Evolutionary conservation across 2,888 invertebrate genomes (phyloP), one percentile per base, ranked within the genome.

Genomic region (Tenodera sinensis): DNA sequence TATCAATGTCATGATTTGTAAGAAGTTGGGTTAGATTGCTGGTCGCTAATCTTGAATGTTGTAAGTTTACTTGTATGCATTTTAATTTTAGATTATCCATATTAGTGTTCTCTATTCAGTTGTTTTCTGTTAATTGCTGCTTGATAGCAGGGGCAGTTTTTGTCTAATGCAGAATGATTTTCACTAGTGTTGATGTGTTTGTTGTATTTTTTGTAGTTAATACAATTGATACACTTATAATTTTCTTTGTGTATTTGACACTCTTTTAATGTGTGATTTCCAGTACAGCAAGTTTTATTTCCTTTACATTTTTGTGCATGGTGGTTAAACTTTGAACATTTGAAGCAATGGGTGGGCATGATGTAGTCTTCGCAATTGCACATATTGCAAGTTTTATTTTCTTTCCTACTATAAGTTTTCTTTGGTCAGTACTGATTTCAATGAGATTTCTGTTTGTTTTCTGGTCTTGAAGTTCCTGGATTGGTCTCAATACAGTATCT

Each of bases 1-100:
- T 89, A 47, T 82, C 28, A 83, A 86, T 86, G 90, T 89, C 90
- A 3, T 83, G n/a, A 84, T 47, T 54, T 9, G 27, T 54, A 28
- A 87, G 12, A 0, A 81, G 28, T 81, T 82, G 82, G 2, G 3
- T n/a, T 30, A 28, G 14, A 30, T 84, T 84, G 4, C 8, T 28
- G 3, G 30, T 84, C 4, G 28, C 84, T 28, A 28, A 15, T 28
- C 84, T 27, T 6, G 84, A 84, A 84, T 84, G 84, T 28, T 84
- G 84, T 28, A 30, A 28, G 20, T 84, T 84, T 1, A 84, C 20
- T 84, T 84, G 84, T 2, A 84, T 6, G 15, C 84, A 84, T 28
- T 84, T 28, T 3, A 84, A 15, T 28, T 2, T 6, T 84, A 30
- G 27, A 14, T 84, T 84, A 30, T 84, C 30, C 28, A 28, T 28